Evolutionary conservation across 2,888 invertebrate species (phyloP).

Genomic region (Sinhomidia bicolor): DNA sequence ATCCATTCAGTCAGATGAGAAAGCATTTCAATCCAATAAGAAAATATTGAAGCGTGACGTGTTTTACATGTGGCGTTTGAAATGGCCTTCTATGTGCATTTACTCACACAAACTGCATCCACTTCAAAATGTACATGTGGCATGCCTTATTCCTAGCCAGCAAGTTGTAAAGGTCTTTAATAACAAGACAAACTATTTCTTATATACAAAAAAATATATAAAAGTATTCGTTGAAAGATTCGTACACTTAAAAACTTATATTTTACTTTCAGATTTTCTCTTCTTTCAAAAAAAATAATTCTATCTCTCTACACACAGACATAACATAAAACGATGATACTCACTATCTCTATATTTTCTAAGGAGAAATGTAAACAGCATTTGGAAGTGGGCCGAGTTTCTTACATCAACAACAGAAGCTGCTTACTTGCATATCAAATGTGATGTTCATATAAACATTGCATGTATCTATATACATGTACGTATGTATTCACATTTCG

Average conservation of each 20-base stretch:
- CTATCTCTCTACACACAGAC: neutral
- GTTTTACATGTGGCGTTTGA: neutral
- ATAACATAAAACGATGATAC: neutral
- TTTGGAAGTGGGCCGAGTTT: constrained; percentile 38
- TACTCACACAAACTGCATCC: neutral
- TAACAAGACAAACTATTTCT: constrained; percentile 41
- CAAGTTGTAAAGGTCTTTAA: constrained; percentile 35
- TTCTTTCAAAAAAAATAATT: neutral
- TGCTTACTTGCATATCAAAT: neutral
- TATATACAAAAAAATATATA: constrained; percentile 55
- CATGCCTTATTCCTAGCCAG: neutral
- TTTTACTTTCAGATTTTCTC: constrained; percentile 28
- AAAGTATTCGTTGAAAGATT: constrained; percentile 39
- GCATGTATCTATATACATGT: neutral
- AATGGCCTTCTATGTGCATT: constrained; percentile 1
- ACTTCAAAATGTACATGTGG: neutral
- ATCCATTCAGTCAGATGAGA: constrained; percentile 50
- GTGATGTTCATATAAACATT: neutral
- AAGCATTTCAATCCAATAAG: constrained; percentile 51
- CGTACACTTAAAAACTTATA: constrained; percentile 39
- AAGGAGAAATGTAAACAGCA: constrained; percentile 44
- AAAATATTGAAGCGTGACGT: constrained; percentile 26
- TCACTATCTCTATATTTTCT: too few relatives aligned
- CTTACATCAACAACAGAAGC: constrained; percentile 2
- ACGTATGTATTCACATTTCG: neutral